Evolutionary conservation across 2,888 invertebrate species (phyloP).

Genomic region (Drosophila testacea): DNA sequence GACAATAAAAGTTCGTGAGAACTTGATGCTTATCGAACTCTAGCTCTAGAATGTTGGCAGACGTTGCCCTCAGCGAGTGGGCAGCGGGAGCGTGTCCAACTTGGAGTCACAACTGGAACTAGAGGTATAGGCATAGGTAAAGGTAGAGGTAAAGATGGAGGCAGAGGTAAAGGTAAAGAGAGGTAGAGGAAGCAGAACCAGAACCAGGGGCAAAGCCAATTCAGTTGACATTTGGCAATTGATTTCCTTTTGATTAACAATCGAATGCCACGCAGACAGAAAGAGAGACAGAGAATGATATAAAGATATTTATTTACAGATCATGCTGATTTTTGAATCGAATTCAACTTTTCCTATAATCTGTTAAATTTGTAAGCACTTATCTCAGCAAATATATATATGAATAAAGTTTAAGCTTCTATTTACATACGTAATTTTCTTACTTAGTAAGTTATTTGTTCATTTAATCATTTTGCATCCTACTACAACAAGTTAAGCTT

Average conservation of each 20-base stretch:
- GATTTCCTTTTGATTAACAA: conserved; percentile 58
- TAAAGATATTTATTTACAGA: neutral
- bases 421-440: neutral
- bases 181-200: neutral
- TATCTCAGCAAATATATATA: neutral
- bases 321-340: neutral
- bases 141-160: neutral
- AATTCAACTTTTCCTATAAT: too few species aligned
- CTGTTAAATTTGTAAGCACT: too few species aligned
- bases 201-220: conserved; percentile 5
- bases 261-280: conserved; percentile 50
- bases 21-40: conserved; percentile 83
- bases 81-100: conserved; percentile 45
- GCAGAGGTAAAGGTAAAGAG: neutral
- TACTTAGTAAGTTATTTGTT: too few species aligned
- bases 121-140: neutral
- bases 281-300: neutral
- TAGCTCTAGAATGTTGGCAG: conserved; percentile 51
- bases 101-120: neutral
- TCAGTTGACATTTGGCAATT: conserved; percentile 54
- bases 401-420: neutral
- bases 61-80: conserved; percentile 55
- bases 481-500: too few species aligned
- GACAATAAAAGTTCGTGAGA: conserved; percentile 84
- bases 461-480: too few species aligned